Evolutionary conservation across 2,888 invertebrate genomes (phyloP).

Genomic region (Merodon equestris): DNA sequence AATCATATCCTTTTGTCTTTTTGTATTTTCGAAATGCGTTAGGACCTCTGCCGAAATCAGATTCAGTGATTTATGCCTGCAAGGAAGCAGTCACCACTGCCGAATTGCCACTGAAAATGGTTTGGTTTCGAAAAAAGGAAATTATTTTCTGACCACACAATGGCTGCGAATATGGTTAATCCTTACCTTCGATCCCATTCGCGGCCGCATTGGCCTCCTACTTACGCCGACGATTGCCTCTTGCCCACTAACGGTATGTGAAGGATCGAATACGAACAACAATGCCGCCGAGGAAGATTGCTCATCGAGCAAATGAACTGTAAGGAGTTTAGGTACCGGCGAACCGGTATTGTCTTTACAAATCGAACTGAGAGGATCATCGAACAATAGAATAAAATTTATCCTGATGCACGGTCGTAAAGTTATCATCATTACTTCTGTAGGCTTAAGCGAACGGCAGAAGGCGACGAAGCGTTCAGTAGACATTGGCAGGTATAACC

Average conservation of each 20-base stretch:
- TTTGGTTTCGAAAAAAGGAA: slow-evolving; percentile 60
- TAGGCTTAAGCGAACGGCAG: slow-evolving; percentile 38
- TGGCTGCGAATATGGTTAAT: slow-evolving; percentile 64
- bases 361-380: slow-evolving; percentile 7
- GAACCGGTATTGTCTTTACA: neutral
- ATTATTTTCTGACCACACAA: slow-evolving; percentile 62
- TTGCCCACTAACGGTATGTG: too few species aligned
- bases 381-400: slow-evolving; percentile 45
- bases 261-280: too few species aligned
- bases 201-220: slow-evolving; percentile 30
- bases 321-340: neutral
- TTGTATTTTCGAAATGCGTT: slow-evolving; percentile 40
- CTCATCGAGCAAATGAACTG: slow-evolving; percentile 27
- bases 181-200: slow-evolving; percentile 50
- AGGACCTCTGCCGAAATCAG: slow-evolving; percentile 58
- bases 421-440: slow-evolving; percentile 67
- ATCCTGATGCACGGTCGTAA: slow-evolving; percentile 67
- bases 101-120: slow-evolving; percentile 56
- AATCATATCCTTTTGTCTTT: slow-evolving; percentile 61
- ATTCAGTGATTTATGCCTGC: slow-evolving; percentile 62
- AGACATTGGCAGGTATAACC: slow-evolving; percentile 30
- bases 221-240: neutral
- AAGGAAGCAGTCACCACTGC: slow-evolving; percentile 42
- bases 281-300: slow-evolving; percentile 22
- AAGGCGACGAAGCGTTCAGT: slow-evolving; percentile 27